Evolutionary conservation across 2,888 invertebrate genomes (phyloP), one percentile per base, ranked within the genome.

Genomic region (Synergus gifuensis): DNA sequence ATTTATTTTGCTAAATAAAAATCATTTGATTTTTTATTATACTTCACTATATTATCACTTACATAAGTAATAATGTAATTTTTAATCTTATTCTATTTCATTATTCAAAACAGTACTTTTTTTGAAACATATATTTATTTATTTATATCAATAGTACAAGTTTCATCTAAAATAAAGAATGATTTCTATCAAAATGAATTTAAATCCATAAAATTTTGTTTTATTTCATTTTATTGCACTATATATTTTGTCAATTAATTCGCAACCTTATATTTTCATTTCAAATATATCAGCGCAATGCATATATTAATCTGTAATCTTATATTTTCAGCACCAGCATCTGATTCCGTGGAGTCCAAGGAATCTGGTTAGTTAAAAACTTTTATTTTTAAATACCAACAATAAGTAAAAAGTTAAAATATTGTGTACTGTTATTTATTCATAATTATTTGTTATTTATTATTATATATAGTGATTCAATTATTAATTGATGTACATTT

Each of bases 321-420:
- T 54, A 54, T 54, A 54, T n/a, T 60, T 60, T 60, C 60, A 60
- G 60, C 60, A 22, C 60, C 60, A 60, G 60, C 22, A 60, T 60
- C 60, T 22, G 60, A 60, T 22, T 60, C 60, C 12, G 22, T 60
- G 5, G 60, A 60, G 4, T 12, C 60, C 4, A 60, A 18, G 12
- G 60, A 60, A 60, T 60, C 60, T n/a, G 58, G 18, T n/a, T 18
- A n/a, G 60, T 60, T 4, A 60, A 9, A 9, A 60, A 60, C 12
- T 4, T 2, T 18, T 60, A 60, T 60, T 54, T n/a, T n/a, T 54
- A n/a, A 54, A n/a, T 54, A 28, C 3, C 28, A 28, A 2, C 28
- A 28, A 28, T 28, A 28, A 28, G 3, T 28, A 28, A 28, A 28
- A 28, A 28, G 28, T 28, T 28, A 28, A 28, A 28, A 28, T 3